Evolutionary conservation across 2,113 vertebrate genomes (phyloP).

Genomic region (Nematolebias whitei): DNA sequence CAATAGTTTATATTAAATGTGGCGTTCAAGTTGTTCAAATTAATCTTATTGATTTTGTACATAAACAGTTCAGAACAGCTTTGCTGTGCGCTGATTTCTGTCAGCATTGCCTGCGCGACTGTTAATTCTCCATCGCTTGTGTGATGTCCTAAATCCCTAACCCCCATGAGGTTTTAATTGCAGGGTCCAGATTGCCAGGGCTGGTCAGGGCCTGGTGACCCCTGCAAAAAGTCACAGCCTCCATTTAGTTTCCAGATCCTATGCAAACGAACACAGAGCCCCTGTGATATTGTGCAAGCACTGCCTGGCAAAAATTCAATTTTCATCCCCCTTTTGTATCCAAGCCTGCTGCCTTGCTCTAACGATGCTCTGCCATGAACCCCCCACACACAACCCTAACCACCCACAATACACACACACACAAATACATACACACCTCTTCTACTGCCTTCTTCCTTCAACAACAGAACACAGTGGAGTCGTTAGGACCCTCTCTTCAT

Average conservation of each 20-base stretch:
- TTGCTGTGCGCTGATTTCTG: slow-evolving; percentile 18
- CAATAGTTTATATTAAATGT: background rate
- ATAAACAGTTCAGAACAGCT: background rate
- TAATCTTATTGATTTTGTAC: background rate
- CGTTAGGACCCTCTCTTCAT: slow-evolving; percentile 99
- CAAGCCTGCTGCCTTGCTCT: slow-evolving; percentile 93
- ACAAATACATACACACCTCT: slow-evolving; percentile 26
- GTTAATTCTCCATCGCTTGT: slow-evolving; percentile 51
- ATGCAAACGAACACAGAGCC: slow-evolving; percentile 85
- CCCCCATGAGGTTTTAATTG: slow-evolving; percentile 77
- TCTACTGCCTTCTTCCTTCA: slow-evolving; percentile 83
- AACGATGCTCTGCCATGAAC: slow-evolving; percentile 91
- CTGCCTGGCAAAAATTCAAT: slow-evolving; percentile 98
- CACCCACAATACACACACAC: slow-evolving; percentile 7
- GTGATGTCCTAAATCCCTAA: slow-evolving; percentile 58
- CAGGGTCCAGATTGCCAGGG: slow-evolving; percentile 76
- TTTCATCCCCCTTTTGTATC: slow-evolving; percentile 96
- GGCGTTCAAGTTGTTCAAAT: background rate
- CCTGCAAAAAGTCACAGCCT: slow-evolving; percentile 83
- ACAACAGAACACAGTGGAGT: slow-evolving; percentile 99
- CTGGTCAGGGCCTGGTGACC: slow-evolving; percentile 68
- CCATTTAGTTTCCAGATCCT: slow-evolving; percentile 88
- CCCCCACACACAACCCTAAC: slow-evolving; percentile 7
- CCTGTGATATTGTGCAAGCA: slow-evolving; percentile 89
- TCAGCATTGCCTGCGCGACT: slow-evolving; percentile 12